These are phyloP conservation scores for Falco naumanni DNA, from an alignment of 2,797 vertebrate species.

Conservation along the genomic window DNA sequence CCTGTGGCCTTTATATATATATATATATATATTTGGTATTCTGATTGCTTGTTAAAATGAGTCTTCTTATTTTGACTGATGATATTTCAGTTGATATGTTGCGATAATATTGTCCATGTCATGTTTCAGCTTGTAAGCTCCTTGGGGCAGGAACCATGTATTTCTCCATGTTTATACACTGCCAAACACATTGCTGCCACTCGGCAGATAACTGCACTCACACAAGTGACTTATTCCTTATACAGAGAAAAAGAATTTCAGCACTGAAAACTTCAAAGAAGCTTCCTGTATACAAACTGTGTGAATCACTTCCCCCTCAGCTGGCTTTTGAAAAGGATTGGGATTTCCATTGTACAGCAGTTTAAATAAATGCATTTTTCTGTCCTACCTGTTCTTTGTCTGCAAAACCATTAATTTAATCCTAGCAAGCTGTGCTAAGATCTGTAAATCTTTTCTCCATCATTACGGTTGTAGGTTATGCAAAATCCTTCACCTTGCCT, in stretches of 20 bases:
- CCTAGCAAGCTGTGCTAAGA: neutral
- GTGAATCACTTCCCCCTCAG: slow-evolving; percentile 28
- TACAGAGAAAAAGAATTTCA: neutral
- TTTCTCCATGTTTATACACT: neutral
- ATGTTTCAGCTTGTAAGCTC: slow-evolving; percentile 6
- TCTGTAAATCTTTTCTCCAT: neutral
- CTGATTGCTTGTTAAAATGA: slow-evolving; percentile 8
- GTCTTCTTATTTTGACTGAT: neutral
- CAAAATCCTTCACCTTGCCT: neutral
- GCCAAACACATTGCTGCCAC: neutral
- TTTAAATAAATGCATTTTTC: slow-evolving; percentile 72
- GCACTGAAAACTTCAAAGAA: neutral
- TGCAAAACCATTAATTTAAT: neutral
- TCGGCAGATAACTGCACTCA: neutral
- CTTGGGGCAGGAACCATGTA: slow-evolving; percentile 32
- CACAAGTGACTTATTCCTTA: neutral
- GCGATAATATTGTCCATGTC: slow-evolving; percentile 25
- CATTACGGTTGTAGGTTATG: accelerated
- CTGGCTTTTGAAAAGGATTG: slow-evolving; percentile 44
- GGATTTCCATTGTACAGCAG: slow-evolving; percentile 37
- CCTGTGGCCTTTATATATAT: slow-evolving; percentile 6
- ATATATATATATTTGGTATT: slow-evolving; percentile 33
- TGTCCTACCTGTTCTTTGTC: neutral
- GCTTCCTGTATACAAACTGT: slow-evolving; percentile 5
- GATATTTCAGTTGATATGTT: neutral